Conservation (phyloP, 2,797 vertebrate genomes). For the Denticeps clupeoides region DNA sequence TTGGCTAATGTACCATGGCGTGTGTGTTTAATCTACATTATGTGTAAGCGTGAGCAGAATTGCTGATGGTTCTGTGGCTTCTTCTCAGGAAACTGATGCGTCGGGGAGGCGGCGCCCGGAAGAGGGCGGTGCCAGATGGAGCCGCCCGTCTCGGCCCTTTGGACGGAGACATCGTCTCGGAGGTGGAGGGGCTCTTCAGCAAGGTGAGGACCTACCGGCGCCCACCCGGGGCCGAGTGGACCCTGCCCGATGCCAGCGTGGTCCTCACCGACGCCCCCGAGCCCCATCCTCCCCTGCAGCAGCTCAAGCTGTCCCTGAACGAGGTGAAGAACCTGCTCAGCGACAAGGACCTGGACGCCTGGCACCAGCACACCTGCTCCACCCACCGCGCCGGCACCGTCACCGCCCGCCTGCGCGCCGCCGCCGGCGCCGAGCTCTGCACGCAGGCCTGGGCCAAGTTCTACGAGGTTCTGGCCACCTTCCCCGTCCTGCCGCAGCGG, state of each 20-base stretch:
- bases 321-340: slow-evolving; percentile 83
- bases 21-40: no score
- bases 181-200: slow-evolving; percentile 67
- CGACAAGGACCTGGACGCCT: slow-evolving; percentile 80
- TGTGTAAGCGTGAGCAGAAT: not conserved
- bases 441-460: slow-evolving; percentile 97
- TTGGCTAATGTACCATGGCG: no score
- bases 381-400: slow-evolving; percentile 87
- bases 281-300: slow-evolving; percentile 56
- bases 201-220: slow-evolving; percentile 72
- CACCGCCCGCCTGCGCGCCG: slow-evolving; percentile 64
- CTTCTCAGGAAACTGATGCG: slow-evolving; percentile 38
- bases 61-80: slow-evolving; percentile 7
- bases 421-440: slow-evolving; percentile 80
- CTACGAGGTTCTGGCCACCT: slow-evolving; percentile 77
- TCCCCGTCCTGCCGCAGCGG: slow-evolving; percentile 62
- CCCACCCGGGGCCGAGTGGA: slow-evolving; percentile 62
- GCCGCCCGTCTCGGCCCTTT: slow-evolving; percentile 33
- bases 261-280: slow-evolving; percentile 49
- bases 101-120: slow-evolving; percentile 35
- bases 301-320: slow-evolving; percentile 78
- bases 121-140: slow-evolving; percentile 35
- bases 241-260: slow-evolving; percentile 59
- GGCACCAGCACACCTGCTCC: slow-evolving; percentile 87
- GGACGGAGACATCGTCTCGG: slow-evolving; percentile 52